Percentiles rank a stretch among this genome's conserved stretches.
phyloP scores from a whole-genome alignment of 2,113 vertebrate species.

The Sprattus sprattus region DNA sequence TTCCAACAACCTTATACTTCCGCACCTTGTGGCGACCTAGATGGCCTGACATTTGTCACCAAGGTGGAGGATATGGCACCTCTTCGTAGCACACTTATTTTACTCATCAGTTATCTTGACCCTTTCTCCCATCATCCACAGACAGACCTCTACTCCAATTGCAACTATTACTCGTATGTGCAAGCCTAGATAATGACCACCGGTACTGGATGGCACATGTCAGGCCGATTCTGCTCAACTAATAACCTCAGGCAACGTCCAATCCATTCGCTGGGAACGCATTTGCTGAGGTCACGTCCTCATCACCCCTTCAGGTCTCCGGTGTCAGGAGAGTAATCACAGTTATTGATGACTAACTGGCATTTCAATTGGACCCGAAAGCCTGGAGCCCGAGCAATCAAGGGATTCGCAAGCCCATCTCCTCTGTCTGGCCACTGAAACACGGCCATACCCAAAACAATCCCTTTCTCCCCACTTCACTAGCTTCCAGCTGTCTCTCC shows the following conservation, averaged over 20 bases:
- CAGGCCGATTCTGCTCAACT: background rate
- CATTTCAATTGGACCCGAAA: slow-evolving; percentile 53
- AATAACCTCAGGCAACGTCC: background rate
- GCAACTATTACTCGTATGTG: slow-evolving; percentile 14
- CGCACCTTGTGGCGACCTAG: slow-evolving; percentile 45
- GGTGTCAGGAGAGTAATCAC: slow-evolving; percentile 52
- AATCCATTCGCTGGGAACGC: background rate
- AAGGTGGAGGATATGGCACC: slow-evolving; percentile 55
- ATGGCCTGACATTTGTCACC: slow-evolving; percentile 59
- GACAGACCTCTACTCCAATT: background rate
- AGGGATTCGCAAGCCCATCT: slow-evolving; percentile 49
- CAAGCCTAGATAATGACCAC: slow-evolving; percentile 15
- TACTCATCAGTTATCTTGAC: slow-evolving; percentile 47
- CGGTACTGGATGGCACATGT: background rate
- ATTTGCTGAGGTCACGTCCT: slow-evolving; percentile 35
- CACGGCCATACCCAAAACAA: slow-evolving; percentile 52
- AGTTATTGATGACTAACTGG: slow-evolving; percentile 58
- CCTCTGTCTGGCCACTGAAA: slow-evolving; percentile 44
- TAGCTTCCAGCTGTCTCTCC: slow-evolving; percentile 62
- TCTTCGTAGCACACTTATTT: slow-evolving; percentile 57
- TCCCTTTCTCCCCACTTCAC: slow-evolving; percentile 42
- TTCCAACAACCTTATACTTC: slow-evolving; percentile 63
- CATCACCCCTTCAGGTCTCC: slow-evolving; percentile 34
- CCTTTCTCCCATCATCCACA: slow-evolving; percentile 36
- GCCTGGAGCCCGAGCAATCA: slow-evolving; percentile 43